A percentile compares a stretch with the other conserved stretches of the same genome.
Evolutionary conservation across 2,113 vertebrate genomes (phyloP).

Genomic region (Varanus komodoensis): DNA sequence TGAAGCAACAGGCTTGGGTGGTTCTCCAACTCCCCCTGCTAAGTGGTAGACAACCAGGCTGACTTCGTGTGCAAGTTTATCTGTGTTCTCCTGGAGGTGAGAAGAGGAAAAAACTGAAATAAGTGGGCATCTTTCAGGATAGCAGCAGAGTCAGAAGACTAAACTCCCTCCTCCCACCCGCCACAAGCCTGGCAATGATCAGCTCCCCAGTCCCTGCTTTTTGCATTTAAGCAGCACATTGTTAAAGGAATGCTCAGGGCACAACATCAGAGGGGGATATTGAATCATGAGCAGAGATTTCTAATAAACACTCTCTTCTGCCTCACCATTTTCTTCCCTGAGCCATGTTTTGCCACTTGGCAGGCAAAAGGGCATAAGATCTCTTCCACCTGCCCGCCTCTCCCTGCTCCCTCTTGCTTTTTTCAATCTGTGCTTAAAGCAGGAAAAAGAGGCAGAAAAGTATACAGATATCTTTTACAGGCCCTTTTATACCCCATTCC

Average conservation of each 20-base stretch:
- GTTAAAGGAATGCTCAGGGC: neutral
- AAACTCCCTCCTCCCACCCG: neutral
- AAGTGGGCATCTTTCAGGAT: too few relatives aligned
- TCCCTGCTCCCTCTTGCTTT: neutral
- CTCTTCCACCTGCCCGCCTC: neutral
- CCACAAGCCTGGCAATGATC: neutral
- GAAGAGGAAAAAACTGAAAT: neutral
- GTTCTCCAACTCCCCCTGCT: slow-evolving; percentile 88
- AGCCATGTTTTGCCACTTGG: neutral
- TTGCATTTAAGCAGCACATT: neutral
- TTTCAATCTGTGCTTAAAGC: neutral
- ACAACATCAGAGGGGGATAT: neutral
- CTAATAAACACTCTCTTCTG: neutral
- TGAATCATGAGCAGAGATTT: neutral
- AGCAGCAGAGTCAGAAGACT: neutral
- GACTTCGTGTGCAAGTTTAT: slow-evolving; percentile 89
- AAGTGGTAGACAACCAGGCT: slow-evolving; percentile 88
- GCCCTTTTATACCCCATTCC: neutral
- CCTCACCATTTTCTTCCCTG: neutral
- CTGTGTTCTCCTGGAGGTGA: slow-evolving; percentile 85
- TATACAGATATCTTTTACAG: too few relatives aligned
- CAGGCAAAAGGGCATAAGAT: neutral
- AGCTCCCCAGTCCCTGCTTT: neutral
- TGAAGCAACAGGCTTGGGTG: slow-evolving; percentile 79
- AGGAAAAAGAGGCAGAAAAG: neutral